These are phyloP conservation scores for Drosophila quadrilineata DNA, from an alignment of 1,140 invertebrate genomes.

Conservation along the genomic window DNA sequence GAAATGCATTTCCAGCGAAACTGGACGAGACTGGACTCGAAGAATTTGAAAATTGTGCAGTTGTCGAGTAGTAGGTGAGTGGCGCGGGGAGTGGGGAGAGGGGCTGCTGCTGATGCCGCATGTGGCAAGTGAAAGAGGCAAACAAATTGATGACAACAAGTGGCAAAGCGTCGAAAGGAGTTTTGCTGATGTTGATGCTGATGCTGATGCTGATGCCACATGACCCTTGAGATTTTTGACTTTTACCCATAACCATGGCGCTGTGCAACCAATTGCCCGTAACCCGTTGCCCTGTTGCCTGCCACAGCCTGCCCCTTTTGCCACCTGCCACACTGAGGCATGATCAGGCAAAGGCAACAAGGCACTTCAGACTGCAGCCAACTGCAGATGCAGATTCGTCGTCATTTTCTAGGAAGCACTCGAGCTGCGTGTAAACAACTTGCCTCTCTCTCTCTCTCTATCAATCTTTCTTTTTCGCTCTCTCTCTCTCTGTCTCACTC, in stretches of 20 bases:
- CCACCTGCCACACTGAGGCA: constrained; percentile 29
- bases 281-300: neutral
- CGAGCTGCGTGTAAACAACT: constrained; percentile 70
- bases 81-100: constrained; percentile 22
- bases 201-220: too few relatives aligned
- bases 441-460: constrained; percentile 22
- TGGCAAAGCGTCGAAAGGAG: constrained; percentile 73
- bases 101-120: too few relatives aligned
- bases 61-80: neutral
- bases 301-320: neutral
- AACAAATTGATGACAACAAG: constrained; percentile 77
- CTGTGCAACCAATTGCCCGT: constrained; percentile 45
- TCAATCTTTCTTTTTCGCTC: neutral
- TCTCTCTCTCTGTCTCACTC: neutral
- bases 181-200: neutral
- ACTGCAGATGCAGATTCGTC: constrained; percentile 48
- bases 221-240: constrained; percentile 20
- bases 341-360: constrained; percentile 68
- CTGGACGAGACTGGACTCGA: too few relatives aligned
- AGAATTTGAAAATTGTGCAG: too few relatives aligned
- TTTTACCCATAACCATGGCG: constrained; percentile 40
- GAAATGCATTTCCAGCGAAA: constrained; percentile 50
- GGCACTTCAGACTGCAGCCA: constrained; percentile 55
- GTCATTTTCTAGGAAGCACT: constrained; percentile 78
- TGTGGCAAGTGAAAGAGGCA: constrained; percentile 34